A percentile compares a stretch with the other conserved stretches of the same genome.
phyloP scores from a whole-genome alignment of 2,113 vertebrate species.

The Mirza zaza region DNA sequence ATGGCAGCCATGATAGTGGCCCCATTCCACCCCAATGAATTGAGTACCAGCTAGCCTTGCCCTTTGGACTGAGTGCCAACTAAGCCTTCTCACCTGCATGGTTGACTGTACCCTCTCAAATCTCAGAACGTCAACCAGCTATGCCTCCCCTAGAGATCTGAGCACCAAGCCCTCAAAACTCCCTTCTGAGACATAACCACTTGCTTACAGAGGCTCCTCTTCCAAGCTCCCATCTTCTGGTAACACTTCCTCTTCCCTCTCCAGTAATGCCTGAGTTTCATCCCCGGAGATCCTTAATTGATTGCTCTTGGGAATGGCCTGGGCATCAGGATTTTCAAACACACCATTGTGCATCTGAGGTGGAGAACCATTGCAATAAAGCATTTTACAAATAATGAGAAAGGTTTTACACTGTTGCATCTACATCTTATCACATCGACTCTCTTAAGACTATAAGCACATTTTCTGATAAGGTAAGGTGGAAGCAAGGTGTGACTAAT shows the following conservation, averaged over 20 bases:
- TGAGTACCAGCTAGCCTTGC: neutral
- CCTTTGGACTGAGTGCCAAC: neutral
- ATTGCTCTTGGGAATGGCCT: neutral
- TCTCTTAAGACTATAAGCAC: slow-evolving; percentile 58
- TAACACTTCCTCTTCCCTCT: neutral
- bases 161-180: neutral
- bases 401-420: slow-evolving; percentile 37
- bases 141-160: neutral
- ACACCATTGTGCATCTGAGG: neutral
- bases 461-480: slow-evolving; percentile 22
- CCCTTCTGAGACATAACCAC: neutral
- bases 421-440: neutral
- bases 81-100: neutral
- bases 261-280: neutral
- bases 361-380: neutral
- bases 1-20: neutral
- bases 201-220: neutral
- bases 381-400: slow-evolving; percentile 48
- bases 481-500: slow-evolving; percentile 44
- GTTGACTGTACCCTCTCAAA: neutral
- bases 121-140: neutral
- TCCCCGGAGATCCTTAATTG: neutral
- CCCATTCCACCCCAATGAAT: neutral
- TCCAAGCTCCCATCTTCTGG: neutral
- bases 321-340: neutral